Evolutionary conservation across 2,888 invertebrate genomes (phyloP).

Genomic region (Chelonus formosanus): DNA sequence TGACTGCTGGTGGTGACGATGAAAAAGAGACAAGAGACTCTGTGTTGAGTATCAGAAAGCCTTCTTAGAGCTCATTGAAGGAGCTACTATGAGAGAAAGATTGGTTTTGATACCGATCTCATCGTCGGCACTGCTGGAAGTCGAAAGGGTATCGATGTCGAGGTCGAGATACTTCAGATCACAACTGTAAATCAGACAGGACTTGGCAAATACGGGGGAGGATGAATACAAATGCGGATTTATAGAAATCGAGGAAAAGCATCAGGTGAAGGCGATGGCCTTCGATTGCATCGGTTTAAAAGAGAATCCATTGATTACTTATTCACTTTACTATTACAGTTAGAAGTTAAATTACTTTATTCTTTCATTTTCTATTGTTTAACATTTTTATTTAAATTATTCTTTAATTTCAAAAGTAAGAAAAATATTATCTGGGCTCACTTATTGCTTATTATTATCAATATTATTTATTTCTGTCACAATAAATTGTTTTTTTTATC

Average conservation of each 20-base stretch:
- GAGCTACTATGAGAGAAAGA: slow-evolving; percentile 36
- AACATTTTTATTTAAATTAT: too few relatives aligned
- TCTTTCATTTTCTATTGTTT: too few relatives aligned
- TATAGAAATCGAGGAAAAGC: slow-evolving; percentile 25
- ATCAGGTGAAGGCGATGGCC: slow-evolving; percentile 31
- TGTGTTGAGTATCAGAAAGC: slow-evolving; percentile 40
- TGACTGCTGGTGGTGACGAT: background rate
- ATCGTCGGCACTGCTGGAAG: slow-evolving; percentile 35
- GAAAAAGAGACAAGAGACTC: background rate
- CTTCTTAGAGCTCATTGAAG: slow-evolving; percentile 28
- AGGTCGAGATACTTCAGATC: slow-evolving; percentile 31
- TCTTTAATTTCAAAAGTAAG: too few relatives aligned
- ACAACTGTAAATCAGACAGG: slow-evolving; percentile 33
- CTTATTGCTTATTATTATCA: too few relatives aligned
- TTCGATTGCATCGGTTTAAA: slow-evolving; percentile 1
- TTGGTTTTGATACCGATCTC: slow-evolving; percentile 34
- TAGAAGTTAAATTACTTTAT: too few relatives aligned
- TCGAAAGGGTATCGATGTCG: slow-evolving; percentile 42
- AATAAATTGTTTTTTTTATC: too few relatives aligned
- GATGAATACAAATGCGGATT: slow-evolving; percentile 12
- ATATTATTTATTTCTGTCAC: too few relatives aligned
- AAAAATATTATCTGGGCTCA: too few relatives aligned
- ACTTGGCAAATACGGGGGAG: slow-evolving; percentile 16
- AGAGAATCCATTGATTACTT: too few relatives aligned
- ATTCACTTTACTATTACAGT: too few relatives aligned